Evolutionary conservation across 2,113 vertebrate genomes (phyloP).

Genomic region (Neogobius melanostomus): DNA sequence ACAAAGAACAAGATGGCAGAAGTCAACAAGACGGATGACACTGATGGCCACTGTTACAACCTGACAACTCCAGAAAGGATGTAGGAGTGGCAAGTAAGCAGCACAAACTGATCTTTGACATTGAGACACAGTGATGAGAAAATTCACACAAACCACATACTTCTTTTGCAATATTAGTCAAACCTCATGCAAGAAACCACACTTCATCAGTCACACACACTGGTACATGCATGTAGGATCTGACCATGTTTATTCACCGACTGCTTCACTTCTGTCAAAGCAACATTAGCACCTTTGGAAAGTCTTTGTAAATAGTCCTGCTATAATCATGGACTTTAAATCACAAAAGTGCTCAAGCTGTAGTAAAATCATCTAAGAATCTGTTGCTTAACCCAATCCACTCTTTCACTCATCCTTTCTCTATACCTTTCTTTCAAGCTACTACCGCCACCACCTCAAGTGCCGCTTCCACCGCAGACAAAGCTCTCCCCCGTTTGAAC

Average conservation of each 20-base stretch:
- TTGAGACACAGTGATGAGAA: not conserved
- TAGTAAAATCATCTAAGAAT: too few species aligned
- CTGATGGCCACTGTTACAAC: not conserved
- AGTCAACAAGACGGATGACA: constrained; percentile 27
- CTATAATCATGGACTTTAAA: too few species aligned
- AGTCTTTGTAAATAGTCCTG: too few species aligned
- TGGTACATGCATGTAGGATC: constrained; percentile 7
- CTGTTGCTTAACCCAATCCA: too few species aligned
- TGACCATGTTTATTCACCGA: not conserved
- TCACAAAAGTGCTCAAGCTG: too few species aligned
- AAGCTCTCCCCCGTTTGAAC: not conserved
- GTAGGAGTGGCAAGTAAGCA: not conserved
- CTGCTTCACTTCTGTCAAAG: not conserved
- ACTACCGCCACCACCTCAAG: not conserved
- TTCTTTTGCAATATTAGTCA: not conserved
- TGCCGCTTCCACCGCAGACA: not conserved
- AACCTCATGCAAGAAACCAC: constrained; percentile 1
- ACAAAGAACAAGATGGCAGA: constrained; percentile 43
- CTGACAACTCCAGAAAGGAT: not conserved
- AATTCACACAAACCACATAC: not conserved
- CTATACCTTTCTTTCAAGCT: not conserved
- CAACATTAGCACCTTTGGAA: too few species aligned
- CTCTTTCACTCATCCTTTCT: not conserved
- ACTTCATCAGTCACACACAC: constrained; percentile 1
- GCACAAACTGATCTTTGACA: not conserved